Evolutionary conservation across 2,797 vertebrate genomes (phyloP), one percentile per base, ranked within the genome.

Genomic region (Melanotaenia trifasciata): DNA sequence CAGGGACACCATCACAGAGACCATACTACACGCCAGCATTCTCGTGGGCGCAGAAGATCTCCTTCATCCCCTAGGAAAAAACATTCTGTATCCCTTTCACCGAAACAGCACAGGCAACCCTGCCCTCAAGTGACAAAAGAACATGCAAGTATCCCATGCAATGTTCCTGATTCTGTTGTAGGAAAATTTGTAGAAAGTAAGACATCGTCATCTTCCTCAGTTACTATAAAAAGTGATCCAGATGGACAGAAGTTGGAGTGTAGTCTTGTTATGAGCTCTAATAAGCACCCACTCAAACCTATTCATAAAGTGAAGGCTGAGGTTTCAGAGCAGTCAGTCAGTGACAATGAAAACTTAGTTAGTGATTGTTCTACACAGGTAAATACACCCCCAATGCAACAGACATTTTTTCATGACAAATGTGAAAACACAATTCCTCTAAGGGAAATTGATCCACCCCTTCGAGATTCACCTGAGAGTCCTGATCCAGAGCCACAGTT

Each of bases 401-500:
- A 89, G 58, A 65, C 24, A 54, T 33, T 86, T 53, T 51, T 86
- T 50, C 43, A 74, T 14, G 62, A 70, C 74, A 89, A 91, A 86
- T 36, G 84, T 70, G 80, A 92, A 65, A 91, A 70, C 73, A 59
- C 89, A 72, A 36, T 93, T 72, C 83, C 90, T 59, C 56, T 89
- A 28, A 90, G 92, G 88, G 89, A 83, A 83, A 86, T 88, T 78
- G 87, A 91, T 53, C 91, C 91, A 3, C 91, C 91, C 24, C 84
- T 81, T 76, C 80, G 89, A 85, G 92, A 93, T 91, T 92, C 92
- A 58, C 91, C 92, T 62, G 84, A 94, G 51, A 94, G 94, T 59
- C 94, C 93, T 80, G 95, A 94, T 64, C 95, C 94, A 83, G 94
- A 96, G 57, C 93, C 94, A n/a, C 96, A 94, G 79, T 80, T 94